These are phyloP conservation scores for Zaprionus lachaisei DNA, from an alignment of 1,140 invertebrate species.

Conservation along the genomic window DNA sequence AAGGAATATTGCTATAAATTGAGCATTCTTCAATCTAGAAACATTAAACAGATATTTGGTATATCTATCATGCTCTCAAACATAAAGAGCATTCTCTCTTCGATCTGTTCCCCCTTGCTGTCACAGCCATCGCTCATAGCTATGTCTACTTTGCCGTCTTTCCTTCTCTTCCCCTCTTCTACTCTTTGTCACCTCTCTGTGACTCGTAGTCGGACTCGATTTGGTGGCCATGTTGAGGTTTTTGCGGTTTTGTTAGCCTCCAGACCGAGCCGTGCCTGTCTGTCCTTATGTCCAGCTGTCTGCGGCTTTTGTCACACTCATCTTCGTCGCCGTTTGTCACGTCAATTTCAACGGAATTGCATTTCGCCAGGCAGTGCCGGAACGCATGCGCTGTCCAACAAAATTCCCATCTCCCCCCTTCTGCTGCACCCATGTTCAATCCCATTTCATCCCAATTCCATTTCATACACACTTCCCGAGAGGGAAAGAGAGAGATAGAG, in stretches of 20 bases:
- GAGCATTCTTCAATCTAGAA: no score
- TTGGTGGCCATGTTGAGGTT: constrained; percentile 34
- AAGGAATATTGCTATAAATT: no score
- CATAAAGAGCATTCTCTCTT: neutral
- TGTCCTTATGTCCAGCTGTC: constrained; percentile 29
- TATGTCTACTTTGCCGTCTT: constrained; percentile 13
- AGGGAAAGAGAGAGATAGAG: no score
- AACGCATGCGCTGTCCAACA: constrained; percentile 61
- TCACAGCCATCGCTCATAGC: constrained; percentile 19
- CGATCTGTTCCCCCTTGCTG: neutral
- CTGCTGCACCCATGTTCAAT: constrained; percentile 21
- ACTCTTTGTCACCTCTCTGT: neutral
- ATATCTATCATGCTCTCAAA: neutral
- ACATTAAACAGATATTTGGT: no score
- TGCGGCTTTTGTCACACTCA: constrained; percentile 78
- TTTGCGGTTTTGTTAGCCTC: constrained; percentile 57
- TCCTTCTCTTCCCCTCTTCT: neutral
- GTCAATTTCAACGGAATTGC: constrained; percentile 76
- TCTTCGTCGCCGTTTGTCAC: constrained; percentile 75
- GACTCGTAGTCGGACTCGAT: constrained; percentile 22
- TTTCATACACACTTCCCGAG: neutral
- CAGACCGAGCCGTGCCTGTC: constrained; percentile 9
- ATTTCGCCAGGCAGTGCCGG: constrained; percentile 54
- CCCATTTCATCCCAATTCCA: constrained; percentile 11
- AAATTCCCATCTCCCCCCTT: neutral